Evolutionary conservation across 2,888 invertebrate genomes (phyloP).

Genomic region (Drosophila sordidula): DNA sequence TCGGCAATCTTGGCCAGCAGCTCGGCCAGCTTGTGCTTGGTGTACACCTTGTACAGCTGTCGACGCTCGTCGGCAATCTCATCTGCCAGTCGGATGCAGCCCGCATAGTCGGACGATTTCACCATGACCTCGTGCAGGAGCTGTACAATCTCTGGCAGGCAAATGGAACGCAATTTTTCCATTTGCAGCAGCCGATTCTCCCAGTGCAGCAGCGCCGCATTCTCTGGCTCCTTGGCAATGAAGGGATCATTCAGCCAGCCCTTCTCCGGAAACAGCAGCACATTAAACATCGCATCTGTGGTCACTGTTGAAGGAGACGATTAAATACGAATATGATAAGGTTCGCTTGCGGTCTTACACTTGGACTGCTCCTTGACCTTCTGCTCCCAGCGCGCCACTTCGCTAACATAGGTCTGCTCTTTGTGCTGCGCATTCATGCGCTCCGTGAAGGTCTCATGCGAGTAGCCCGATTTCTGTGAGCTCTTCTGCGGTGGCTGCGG

Average conservation of each 20-base stretch:
- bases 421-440: constrained; percentile 95
- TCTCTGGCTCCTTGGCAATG: constrained; percentile 86
- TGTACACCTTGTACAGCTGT: constrained; percentile 92
- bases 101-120: constrained; percentile 90
- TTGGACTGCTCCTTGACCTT: constrained; percentile 90
- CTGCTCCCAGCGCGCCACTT: constrained; percentile 91
- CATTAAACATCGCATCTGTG: constrained; percentile 92
- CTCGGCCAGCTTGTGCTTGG: constrained; percentile 91
- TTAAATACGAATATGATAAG: neutral
- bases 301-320: constrained; percentile 86
- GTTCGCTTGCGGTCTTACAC: constrained; percentile 83
- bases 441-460: constrained; percentile 90
- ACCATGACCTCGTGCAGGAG: constrained; percentile 92
- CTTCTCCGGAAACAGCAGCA: constrained; percentile 94
- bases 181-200: constrained; percentile 87
- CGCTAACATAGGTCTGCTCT: constrained; percentile 91
- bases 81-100: constrained; percentile 92
- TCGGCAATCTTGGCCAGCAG: constrained; percentile 91
- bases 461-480: constrained; percentile 83
- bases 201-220: constrained; percentile 86
- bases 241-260: constrained; percentile 94
- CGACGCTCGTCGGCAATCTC: constrained; percentile 92
- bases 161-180: constrained; percentile 90
- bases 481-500: constrained; percentile 89
- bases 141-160: constrained; percentile 93